phyloP scores from a whole-genome alignment of 2,113 vertebrate genomes.

The Podilymbus podiceps region DNA sequence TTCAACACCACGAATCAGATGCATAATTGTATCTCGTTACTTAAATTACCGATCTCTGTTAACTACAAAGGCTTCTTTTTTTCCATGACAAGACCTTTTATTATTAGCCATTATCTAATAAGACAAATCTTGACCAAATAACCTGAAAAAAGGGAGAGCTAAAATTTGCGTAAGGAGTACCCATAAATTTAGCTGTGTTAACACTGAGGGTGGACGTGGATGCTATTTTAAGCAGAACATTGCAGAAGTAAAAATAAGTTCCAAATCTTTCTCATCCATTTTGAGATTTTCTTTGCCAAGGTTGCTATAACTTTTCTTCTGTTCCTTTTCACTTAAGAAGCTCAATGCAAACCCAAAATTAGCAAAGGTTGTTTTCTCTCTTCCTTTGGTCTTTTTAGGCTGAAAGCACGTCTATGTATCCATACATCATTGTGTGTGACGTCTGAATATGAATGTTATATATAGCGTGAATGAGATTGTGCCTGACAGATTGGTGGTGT shows the following conservation, averaged over 20 bases:
- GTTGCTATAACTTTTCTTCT: neutral
- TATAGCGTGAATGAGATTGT: neutral
- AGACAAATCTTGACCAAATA: conserved; percentile 35
- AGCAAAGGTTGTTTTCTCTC: neutral
- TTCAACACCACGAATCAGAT: neutral
- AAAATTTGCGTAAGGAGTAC: neutral
- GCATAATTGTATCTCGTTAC: conserved; percentile 11
- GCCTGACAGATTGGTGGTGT: neutral
- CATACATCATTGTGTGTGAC: neutral
- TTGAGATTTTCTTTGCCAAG: neutral
- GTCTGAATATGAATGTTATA: neutral
- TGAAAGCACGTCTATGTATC: neutral
- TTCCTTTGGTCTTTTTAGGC: neutral
- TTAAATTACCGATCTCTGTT: neutral
- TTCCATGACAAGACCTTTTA: neutral
- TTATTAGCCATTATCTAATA: conserved; percentile 28
- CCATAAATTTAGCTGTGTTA: conserved; percentile 4
- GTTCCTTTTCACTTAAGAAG: neutral
- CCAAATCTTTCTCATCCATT: neutral
- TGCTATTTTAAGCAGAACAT: neutral
- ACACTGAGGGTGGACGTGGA: neutral
- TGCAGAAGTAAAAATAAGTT: neutral
- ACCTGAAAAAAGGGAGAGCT: conserved; percentile 4
- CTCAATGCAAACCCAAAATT: neutral
- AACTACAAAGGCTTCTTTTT: neutral